These are phyloP conservation scores for Otis tarda DNA, from an alignment of 2,113 vertebrate genomes.

Conservation along the genomic window DNA sequence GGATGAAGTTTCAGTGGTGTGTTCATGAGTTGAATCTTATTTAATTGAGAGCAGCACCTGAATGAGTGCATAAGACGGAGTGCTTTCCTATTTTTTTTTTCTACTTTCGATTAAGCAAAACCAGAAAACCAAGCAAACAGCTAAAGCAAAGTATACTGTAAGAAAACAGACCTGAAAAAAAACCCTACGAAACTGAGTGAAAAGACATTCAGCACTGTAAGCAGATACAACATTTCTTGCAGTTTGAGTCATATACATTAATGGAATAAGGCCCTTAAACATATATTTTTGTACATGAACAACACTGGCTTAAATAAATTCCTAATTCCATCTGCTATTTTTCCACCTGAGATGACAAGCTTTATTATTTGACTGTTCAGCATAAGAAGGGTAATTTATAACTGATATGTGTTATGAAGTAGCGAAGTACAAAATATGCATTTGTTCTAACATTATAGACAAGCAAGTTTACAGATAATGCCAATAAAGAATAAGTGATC, in stretches of 20 bases:
- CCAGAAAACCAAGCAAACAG: neutral
- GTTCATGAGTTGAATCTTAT: neutral
- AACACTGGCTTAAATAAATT: neutral
- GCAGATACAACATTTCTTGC: neutral
- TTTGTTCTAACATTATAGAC: neutral
- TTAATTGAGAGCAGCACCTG: neutral
- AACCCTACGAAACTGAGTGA: neutral
- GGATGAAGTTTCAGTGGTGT: accelerated
- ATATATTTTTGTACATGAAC: neutral
- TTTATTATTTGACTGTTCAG: neutral
- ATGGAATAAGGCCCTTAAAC: neutral
- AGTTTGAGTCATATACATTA: neutral
- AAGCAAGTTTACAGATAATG: neutral
- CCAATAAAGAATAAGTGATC: neutral
- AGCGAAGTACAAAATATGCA: accelerated
- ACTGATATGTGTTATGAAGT: neutral
- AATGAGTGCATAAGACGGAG: accelerated
- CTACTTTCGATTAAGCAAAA: neutral
- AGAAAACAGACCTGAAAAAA: neutral
- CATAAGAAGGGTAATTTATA: neutral
- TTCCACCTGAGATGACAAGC: neutral
- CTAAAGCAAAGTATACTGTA: neutral
- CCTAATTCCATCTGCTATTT: neutral
- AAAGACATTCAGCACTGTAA: neutral
- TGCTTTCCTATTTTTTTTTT: neutral